Evolutionary conservation across 2,113 vertebrate species (phyloP).

Genomic region (Orcinus orca): DNA sequence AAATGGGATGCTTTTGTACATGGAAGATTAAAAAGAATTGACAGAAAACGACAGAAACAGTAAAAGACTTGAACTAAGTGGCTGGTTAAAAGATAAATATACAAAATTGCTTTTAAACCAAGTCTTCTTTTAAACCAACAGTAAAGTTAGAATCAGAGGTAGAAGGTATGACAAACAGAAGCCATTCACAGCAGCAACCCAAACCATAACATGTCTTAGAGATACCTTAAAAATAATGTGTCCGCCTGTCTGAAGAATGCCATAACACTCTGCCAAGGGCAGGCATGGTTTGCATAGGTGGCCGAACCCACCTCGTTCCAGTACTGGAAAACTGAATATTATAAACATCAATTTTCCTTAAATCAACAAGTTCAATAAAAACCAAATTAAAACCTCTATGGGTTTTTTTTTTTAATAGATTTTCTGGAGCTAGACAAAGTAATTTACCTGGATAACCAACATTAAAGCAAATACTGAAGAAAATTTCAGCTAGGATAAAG

Average conservation of each 20-base stretch:
- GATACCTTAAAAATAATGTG: not conserved
- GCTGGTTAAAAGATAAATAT: not conserved
- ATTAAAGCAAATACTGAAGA: not conserved
- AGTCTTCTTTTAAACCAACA: not conserved
- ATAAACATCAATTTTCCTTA: not conserved
- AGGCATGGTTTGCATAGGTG: not conserved
- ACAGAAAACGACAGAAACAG: not conserved
- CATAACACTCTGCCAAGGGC: not conserved
- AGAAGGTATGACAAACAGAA: not conserved
- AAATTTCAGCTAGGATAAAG: not conserved
- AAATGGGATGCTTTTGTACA: not conserved
- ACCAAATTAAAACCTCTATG: not conserved
- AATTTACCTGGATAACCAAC: not conserved
- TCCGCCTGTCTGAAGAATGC: fast-evolving
- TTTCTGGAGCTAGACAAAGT: not conserved
- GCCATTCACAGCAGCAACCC: not conserved
- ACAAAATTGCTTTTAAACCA: not conserved
- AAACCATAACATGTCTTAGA: not conserved
- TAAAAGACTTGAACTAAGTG: not conserved
- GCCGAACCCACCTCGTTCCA: not conserved
- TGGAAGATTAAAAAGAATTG: not conserved
- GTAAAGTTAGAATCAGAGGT: not conserved
- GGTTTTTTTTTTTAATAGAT: not conserved
- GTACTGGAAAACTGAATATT: not conserved
- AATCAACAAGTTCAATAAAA: not conserved